Conservation (phyloP, 2,888 invertebrate genomes). For the Drosophila robusta region DNA sequence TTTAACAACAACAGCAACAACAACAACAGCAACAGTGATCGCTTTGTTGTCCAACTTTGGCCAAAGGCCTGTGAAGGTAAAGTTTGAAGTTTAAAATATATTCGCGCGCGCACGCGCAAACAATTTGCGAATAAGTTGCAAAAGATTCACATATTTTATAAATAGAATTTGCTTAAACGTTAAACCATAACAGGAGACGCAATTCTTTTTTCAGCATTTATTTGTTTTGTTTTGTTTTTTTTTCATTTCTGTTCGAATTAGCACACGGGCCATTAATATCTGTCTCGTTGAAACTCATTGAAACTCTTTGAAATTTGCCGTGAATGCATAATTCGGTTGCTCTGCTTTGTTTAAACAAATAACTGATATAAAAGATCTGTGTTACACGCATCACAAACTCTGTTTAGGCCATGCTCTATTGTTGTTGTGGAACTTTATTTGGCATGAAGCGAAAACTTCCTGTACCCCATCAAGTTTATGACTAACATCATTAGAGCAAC, state of each 20-base stretch:
- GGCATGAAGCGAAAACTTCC: constrained; percentile 65
- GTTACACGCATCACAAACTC: constrained; percentile 69
- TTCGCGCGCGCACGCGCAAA: constrained; percentile 10
- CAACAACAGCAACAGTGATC: constrained; percentile 8
- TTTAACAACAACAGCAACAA: constrained; percentile 43
- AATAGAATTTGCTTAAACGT: constrained; percentile 19
- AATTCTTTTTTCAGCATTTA: constrained; percentile 2
- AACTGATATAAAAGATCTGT: constrained; percentile 31
- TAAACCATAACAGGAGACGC: constrained; percentile 2
- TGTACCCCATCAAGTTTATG: constrained; percentile 45
- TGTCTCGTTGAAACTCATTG: background rate
- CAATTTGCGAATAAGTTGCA: constrained; percentile 16
- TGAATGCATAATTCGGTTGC: constrained; percentile 19
- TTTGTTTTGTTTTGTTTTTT: background rate
- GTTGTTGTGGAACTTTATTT: constrained; percentile 57
- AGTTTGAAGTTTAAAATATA: constrained; percentile 46
- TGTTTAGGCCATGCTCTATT: constrained; percentile 23
- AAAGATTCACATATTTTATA: constrained; percentile 2
- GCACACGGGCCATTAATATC: constrained; percentile 8
- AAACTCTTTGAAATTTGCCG: constrained; percentile 36
- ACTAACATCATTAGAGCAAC: constrained; percentile 23
- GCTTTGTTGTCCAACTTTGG: constrained; percentile 32
- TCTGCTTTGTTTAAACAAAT: constrained; percentile 33
- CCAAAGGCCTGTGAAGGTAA: constrained; percentile 64
- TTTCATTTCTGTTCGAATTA: background rate